A percentile compares a stretch with the other conserved stretches of the same genome.
phyloP scores from a whole-genome alignment of 1,140 invertebrate genomes.

The Bradynema listronoti region DNA sequence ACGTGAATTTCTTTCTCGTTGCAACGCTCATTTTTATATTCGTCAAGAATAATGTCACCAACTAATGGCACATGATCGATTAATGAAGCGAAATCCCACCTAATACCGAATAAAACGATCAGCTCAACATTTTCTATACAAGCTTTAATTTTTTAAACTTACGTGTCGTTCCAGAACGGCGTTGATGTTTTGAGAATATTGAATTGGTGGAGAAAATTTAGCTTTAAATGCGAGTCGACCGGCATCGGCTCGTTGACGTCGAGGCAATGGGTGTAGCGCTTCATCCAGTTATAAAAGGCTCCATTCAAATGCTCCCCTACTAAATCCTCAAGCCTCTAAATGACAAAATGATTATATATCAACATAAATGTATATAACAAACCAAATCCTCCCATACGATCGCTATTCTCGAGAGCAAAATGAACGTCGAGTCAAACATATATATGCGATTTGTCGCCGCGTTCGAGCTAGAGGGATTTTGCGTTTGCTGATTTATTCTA shows the following conservation, averaged over 20 bases:
- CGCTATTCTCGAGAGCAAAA: constrained; percentile 25
- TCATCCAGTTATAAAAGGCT: constrained; percentile 25
- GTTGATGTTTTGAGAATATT: constrained; percentile 1
- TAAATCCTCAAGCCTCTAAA: constrained; percentile 29
- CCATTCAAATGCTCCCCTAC: constrained; percentile 18
- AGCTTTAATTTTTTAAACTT: background rate
- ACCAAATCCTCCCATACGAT: constrained; percentile 23
- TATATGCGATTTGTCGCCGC: constrained; percentile 15
- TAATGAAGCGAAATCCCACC: constrained; percentile 18
- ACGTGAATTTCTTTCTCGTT: constrained; percentile 21
- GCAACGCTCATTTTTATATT: constrained; percentile 5
- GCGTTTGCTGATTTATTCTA: constrained; percentile 15
- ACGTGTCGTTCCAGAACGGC: constrained; percentile 17
- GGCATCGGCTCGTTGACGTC: constrained; percentile 21
- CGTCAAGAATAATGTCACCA: constrained; percentile 34
- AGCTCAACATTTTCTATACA: background rate
- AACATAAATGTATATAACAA: constrained; percentile 6
- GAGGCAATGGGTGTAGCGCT: constrained; percentile 15
- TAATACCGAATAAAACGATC: background rate
- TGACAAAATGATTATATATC: background rate
- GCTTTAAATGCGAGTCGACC: constrained; percentile 1
- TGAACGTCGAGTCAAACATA: constrained; percentile 31
- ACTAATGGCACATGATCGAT: constrained; percentile 34
- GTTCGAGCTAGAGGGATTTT: background rate
- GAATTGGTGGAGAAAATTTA: constrained; percentile 15